These are phyloP conservation scores for Periophthalmus modestus DNA, from an alignment of 2,113 vertebrate genomes.

Conservation along the genomic window DNA sequence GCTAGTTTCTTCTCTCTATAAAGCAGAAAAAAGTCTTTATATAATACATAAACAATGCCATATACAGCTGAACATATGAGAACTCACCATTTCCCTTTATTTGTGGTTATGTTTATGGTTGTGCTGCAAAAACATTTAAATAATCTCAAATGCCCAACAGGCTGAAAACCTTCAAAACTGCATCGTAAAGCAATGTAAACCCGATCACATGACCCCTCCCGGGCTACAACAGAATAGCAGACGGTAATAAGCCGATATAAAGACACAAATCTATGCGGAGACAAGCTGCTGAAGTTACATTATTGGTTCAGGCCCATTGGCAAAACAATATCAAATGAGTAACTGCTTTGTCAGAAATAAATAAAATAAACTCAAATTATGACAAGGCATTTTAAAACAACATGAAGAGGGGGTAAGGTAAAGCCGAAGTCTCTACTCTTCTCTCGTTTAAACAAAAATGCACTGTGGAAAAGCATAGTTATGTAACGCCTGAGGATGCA, in stretches of 20 bases:
- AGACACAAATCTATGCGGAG: conserved; percentile 60
- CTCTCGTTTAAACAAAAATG: not conserved
- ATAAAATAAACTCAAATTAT: conserved; percentile 42
- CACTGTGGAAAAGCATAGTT: not conserved
- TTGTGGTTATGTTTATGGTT: conserved; percentile 21
- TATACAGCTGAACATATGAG: conserved; percentile 27
- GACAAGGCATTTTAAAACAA: conserved; percentile 28
- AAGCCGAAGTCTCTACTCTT: conserved; percentile 27
- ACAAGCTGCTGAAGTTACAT: conserved; percentile 62
- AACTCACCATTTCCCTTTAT: conserved; percentile 22
- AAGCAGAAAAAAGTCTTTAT: conserved; percentile 3
- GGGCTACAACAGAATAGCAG: conserved; percentile 43
- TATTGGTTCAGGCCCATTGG: conserved; percentile 39
- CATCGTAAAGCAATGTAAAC: conserved; percentile 52
- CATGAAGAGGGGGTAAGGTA: not conserved
- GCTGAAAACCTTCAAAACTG: conserved; percentile 39
- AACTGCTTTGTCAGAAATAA: conserved; percentile 55
- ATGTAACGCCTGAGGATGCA: not conserved
- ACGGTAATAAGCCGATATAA: conserved; percentile 68
- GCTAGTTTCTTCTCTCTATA: conserved; percentile 9
- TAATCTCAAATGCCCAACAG: conserved; percentile 45
- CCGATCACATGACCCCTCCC: conserved; percentile 46
- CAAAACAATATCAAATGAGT: conserved; percentile 58
- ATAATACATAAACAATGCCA: not conserved
- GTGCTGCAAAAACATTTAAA: conserved; percentile 36